phyloP scores from a whole-genome alignment of 2,888 invertebrate species.

The Mantis religiosa region DNA sequence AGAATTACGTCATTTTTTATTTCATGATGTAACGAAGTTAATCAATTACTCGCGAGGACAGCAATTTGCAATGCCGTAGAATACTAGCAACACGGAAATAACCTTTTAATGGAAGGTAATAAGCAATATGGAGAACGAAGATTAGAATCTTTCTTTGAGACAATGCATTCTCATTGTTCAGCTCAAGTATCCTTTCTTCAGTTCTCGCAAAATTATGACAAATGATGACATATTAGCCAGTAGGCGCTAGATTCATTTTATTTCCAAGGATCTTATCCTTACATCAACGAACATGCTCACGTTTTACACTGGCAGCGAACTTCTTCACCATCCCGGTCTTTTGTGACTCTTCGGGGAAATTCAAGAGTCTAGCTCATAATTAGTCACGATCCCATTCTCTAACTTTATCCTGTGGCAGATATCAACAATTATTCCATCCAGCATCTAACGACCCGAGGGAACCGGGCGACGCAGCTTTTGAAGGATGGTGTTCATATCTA shows the following conservation, averaged over 20 bases:
- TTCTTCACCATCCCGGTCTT: background rate
- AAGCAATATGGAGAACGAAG: background rate
- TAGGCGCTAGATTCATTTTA: background rate
- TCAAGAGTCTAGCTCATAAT: background rate
- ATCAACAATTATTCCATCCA: background rate
- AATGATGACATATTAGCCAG: background rate
- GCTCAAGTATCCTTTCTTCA: background rate
- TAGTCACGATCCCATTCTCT: background rate
- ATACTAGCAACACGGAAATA: too few species aligned
- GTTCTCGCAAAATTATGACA: background rate
- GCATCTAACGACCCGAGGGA: background rate
- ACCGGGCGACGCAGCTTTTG: background rate
- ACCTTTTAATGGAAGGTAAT: background rate
- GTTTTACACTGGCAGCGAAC: background rate
- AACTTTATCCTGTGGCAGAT: background rate
- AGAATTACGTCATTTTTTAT: too few species aligned
- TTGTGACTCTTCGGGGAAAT: background rate
- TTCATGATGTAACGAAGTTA: too few species aligned
- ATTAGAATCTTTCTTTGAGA: background rate
- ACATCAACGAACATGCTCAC: background rate
- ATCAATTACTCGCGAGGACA: too few species aligned
- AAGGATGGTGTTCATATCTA: background rate
- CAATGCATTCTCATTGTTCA: background rate
- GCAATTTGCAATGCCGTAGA: too few species aligned
- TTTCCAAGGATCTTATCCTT: background rate